Evolutionary conservation across 2,113 vertebrate genomes (phyloP), one percentile per base, ranked within the genome.

Genomic region (Xyliphius kryptos): DNA sequence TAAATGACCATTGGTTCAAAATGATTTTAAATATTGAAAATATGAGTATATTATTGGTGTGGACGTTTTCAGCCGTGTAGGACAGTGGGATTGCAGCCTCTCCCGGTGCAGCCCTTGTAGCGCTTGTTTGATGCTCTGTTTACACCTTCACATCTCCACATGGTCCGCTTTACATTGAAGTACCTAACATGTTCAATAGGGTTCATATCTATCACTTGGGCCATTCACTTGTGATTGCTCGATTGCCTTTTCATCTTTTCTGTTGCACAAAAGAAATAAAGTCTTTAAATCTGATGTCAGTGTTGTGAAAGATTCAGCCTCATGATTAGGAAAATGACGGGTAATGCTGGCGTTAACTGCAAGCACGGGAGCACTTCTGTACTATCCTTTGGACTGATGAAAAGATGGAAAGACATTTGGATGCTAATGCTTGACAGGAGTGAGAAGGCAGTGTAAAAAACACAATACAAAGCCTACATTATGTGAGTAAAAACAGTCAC

Each of bases 361-460:
- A n/a, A n/a, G n/a, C n/a, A n/a, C n/a, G n/a, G n/a, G n/a, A n/a
- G n/a, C n/a, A n/a, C n/a, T n/a, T n/a, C n/a, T n/a, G n/a, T n/a
- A n/a, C n/a, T n/a, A n/a, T n/a, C n/a, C n/a, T n/a, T n/a, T n/a
- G n/a, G n/a, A n/a, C n/a, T 79, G 75, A 78, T 83, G 85, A 84
- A 87, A 83, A 89, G 85, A 86, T 88, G 84, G 79, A 86, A 86
- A 85, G 83, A 61, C 63, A 53, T 59, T 61, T 63, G 43, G 81
- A 75, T 68, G 69, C 74, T 74, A 69, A 71, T 71, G 77, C 73
- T 82, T 83, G 80, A 86, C 57, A 77, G 77, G n/a, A 82, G 77
- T 82, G 87, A 89, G 87, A 89, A 89, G 87, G 87, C 87, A 86
- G 85, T 89, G 87, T 88, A n/a, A 87, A 85, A 88, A 83, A 83